A percentile compares a stretch with the other conserved stretches of the same genome.
phyloP scores from a whole-genome alignment of 2,888 invertebrate species.

The Melanostoma scalare region DNA sequence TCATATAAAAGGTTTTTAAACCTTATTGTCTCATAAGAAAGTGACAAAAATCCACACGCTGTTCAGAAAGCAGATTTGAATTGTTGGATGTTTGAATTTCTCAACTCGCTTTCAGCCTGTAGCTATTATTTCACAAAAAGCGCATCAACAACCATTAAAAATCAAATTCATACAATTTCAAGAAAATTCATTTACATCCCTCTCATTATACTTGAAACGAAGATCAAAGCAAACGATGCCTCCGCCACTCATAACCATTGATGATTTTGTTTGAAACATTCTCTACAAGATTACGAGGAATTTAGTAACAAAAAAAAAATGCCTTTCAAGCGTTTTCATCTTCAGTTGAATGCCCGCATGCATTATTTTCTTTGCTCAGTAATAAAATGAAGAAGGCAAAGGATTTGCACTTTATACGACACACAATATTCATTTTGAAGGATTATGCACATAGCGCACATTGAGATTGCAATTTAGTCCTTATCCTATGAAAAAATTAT shows the following conservation, averaged over 20 bases:
- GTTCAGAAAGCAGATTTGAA: no score
- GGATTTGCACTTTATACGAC: slow-evolving; percentile 40
- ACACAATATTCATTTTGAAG: slow-evolving; percentile 52
- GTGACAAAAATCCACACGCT: no score
- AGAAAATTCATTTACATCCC: slow-evolving; percentile 35
- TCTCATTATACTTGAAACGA: slow-evolving; percentile 43
- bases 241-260: slow-evolving; percentile 55
- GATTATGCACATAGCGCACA: slow-evolving; percentile 50
- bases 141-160: slow-evolving; percentile 37
- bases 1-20: no score
- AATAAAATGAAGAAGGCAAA: slow-evolving; percentile 40
- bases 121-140: slow-evolving; percentile 17
- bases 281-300: slow-evolving; percentile 35
- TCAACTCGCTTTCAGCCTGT: no score
- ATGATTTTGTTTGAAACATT: slow-evolving; percentile 62
- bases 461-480: slow-evolving; percentile 69
- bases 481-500: slow-evolving; percentile 73
- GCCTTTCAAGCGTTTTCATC: slow-evolving; percentile 43
- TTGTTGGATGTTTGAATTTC: no score
- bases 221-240: slow-evolving; percentile 52
- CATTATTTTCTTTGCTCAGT: slow-evolving; percentile 48
- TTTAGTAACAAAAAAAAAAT: slow-evolving; percentile 13
- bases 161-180: slow-evolving; percentile 25
- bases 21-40: no score
- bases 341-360: slow-evolving; percentile 52